Evolutionary conservation across 2,888 invertebrate species (phyloP).

Genomic region (Atethmia centrago): DNA sequence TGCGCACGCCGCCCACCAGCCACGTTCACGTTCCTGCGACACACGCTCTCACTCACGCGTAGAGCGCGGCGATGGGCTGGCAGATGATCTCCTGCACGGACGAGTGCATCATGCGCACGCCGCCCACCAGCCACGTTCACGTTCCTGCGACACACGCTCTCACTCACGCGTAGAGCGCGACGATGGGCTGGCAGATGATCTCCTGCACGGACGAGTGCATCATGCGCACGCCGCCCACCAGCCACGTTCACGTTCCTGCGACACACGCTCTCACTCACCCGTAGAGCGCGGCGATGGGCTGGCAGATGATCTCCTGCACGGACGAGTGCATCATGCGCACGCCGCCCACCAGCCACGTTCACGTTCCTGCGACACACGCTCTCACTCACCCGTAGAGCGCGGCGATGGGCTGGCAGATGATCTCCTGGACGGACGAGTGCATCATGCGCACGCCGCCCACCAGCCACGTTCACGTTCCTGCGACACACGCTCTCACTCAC

Average conservation of each 20-base stretch:
- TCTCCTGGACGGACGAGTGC: conserved; percentile 97
- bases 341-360: conserved; percentile 97
- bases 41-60: conserved; percentile 86
- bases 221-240: conserved; percentile 94
- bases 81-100: conserved; percentile 98
- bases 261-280: conserved; percentile 76
- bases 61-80: conserved; percentile 91
- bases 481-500: conserved; percentile 78
- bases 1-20: conserved; percentile 95
- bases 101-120: conserved; percentile 94
- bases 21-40: conserved; percentile 97
- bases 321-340: conserved; percentile 95
- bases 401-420: conserved; percentile 93
- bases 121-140: conserved; percentile 97
- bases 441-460: conserved; percentile 94
- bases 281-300: conserved; percentile 91
- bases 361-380: conserved; percentile 92
- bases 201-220: conserved; percentile 98
- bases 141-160: conserved; percentile 92
- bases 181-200: conserved; percentile 93
- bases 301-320: conserved; percentile 96
- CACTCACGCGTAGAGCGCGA: conserved; percentile 86
- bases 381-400: conserved; percentile 84
- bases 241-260: conserved; percentile 97
- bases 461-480: conserved; percentile 98